A percentile compares a stretch with the other conserved stretches of the same genome.
These are phyloP conservation scores for Eleutherodactylus coqui DNA, from an alignment of 2,797 vertebrate species.

Conservation along the genomic window DNA sequence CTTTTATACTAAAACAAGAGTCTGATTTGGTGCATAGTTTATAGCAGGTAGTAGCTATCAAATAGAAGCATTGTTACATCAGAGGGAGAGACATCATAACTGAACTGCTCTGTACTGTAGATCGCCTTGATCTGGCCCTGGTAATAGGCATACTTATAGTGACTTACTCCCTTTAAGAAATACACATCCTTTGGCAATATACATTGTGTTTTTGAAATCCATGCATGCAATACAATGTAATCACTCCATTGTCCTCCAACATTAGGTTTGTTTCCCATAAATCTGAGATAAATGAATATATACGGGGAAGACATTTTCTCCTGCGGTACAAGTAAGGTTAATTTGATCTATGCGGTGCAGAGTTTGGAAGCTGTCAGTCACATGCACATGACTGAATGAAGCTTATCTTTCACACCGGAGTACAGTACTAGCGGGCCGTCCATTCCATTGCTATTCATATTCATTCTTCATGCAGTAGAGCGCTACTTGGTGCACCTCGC, in stretches of 20 bases:
- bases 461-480: slow-evolving; percentile 16
- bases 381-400: slow-evolving; percentile 21
- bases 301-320: background rate
- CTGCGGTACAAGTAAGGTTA: slow-evolving; percentile 21
- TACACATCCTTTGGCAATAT: background rate
- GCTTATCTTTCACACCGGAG: slow-evolving; percentile 45
- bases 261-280: background rate
- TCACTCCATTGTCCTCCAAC: background rate
- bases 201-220: background rate
- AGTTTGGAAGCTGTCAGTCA: background rate
- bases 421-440: background rate
- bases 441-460: slow-evolving; percentile 20
- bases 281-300: background rate
- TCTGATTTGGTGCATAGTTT: no score
- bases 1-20: no score
- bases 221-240: background rate
- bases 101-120: no score
- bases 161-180: background rate
- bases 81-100: no score
- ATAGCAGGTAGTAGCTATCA: no score
- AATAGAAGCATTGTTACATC: no score
- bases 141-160: background rate
- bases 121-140: no score
- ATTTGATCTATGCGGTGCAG: slow-evolving; percentile 1
- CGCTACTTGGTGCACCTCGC: slow-evolving; percentile 13